phyloP scores from a whole-genome alignment of 2,113 vertebrate species.

The Mellivora capensis region DNA sequence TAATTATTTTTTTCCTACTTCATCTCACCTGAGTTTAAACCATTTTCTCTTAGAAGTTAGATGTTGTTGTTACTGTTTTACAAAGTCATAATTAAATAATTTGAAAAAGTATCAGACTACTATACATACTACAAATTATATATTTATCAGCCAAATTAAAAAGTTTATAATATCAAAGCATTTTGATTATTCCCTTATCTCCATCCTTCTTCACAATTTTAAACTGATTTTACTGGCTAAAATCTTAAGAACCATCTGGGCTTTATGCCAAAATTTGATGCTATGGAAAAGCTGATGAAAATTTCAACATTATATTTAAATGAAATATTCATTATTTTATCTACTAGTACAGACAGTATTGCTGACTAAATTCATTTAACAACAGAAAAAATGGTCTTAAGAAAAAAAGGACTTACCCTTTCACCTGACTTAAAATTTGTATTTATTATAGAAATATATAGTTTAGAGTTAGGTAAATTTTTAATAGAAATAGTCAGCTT shows the following conservation, averaged over 20 bases:
- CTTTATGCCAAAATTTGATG: background rate
- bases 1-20: background rate
- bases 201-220: background rate
- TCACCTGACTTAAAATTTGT: background rate
- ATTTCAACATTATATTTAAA: conserved; percentile 21
- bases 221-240: conserved; percentile 2
- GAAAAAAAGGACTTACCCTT: background rate
- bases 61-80: background rate
- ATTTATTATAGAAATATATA: conserved; percentile 1
- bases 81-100: background rate
- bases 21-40: background rate
- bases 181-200: background rate
- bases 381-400: background rate
- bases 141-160: background rate
- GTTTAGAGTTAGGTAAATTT: background rate
- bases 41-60: background rate
- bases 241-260: background rate
- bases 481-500: background rate
- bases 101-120: background rate
- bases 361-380: conserved; percentile 35
- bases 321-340: conserved; percentile 58
- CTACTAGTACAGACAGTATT: background rate
- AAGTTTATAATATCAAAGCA: background rate
- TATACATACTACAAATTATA: background rate
- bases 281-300: conserved; percentile 38